phyloP scores from a whole-genome alignment of 2,797 vertebrate species.

The Acrocephalus scirpaceus region DNA sequence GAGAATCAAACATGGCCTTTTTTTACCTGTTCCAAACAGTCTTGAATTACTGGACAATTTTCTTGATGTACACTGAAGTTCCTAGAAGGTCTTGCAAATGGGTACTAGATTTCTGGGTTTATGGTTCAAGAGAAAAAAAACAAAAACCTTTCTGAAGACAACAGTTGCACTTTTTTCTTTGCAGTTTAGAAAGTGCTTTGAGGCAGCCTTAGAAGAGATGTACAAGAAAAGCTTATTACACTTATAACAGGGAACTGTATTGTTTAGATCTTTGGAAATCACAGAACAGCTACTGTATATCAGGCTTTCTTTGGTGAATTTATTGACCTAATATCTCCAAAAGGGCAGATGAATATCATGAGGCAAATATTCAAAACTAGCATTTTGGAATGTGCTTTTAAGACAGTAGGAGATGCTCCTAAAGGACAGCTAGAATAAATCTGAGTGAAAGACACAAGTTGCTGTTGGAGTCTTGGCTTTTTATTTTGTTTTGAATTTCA shows the following conservation, averaged over 20 bases:
- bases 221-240: background rate
- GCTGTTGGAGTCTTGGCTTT: rapidly evolving
- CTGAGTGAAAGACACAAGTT: background rate
- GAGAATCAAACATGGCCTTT: background rate
- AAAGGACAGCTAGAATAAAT: background rate
- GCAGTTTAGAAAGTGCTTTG: background rate
- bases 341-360: background rate
- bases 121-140: background rate
- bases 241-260: background rate
- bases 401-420: background rate
- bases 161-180: background rate
- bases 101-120: background rate
- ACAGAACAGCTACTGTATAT: background rate
- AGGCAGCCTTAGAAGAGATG: background rate
- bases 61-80: background rate
- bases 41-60: background rate
- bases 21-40: background rate
- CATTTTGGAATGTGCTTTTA: background rate
- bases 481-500: background rate
- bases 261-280: background rate
- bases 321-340: background rate
- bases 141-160: background rate
- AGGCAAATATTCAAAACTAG: background rate
- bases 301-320: background rate
- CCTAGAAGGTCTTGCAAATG: background rate